Evolutionary conservation across 2,113 vertebrate species (phyloP).

Genomic region (Zonotrichia leucophrys): DNA sequence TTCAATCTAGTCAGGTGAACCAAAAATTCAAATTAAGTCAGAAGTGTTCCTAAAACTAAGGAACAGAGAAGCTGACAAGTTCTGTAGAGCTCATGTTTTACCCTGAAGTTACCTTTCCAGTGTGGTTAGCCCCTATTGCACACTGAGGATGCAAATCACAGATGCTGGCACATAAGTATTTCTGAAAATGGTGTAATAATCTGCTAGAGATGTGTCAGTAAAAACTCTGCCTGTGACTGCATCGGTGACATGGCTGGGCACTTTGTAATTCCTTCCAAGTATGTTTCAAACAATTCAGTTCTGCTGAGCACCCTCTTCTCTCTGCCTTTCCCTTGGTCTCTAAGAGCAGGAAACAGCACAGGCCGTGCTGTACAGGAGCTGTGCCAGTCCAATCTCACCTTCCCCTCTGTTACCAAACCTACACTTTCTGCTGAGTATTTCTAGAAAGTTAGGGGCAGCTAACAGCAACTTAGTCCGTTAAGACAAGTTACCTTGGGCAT

Average conservation of each 20-base stretch:
- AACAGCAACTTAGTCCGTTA: not conserved
- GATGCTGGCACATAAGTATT: not conserved
- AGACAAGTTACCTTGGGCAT: not conserved
- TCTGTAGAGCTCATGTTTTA: not conserved
- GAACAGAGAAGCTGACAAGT: not conserved
- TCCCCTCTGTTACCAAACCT: not conserved
- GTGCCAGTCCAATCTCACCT: not conserved
- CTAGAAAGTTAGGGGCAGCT: not conserved
- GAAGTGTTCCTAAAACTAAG: not conserved
- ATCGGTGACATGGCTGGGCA: not conserved
- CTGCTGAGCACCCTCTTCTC: not conserved
- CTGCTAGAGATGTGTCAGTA: not conserved
- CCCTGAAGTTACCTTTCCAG: not conserved
- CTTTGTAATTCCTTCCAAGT: not conserved
- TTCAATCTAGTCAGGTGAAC: not conserved
- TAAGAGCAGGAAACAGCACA: not conserved
- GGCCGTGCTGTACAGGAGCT: not conserved
- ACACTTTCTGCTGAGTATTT: not conserved
- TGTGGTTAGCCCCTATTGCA: not conserved
- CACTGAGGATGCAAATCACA: not conserved
- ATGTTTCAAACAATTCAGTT: not conserved
- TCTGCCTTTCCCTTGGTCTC: not conserved
- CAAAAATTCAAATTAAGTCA: not conserved
- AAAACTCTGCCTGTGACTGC: not conserved
- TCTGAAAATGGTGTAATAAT: not conserved